Evolutionary conservation across 2,888 invertebrate genomes (phyloP).

Genomic region (Spialia ferax): DNA sequence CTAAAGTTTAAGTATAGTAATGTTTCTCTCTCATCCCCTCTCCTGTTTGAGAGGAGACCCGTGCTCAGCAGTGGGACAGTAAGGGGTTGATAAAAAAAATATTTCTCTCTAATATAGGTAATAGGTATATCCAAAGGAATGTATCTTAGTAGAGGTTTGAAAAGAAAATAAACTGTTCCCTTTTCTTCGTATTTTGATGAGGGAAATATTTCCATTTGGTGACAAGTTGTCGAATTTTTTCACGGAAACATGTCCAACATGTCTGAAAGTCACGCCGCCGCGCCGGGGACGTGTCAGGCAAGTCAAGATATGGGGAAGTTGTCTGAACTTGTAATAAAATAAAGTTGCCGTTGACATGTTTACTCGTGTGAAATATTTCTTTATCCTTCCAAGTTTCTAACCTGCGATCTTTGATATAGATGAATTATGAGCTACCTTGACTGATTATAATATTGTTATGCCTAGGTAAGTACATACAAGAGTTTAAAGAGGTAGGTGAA

Average conservation of each 20-base stretch:
- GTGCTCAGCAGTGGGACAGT: too few species aligned
- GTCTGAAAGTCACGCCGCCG: constrained; percentile 62
- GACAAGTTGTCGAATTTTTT: constrained; percentile 64
- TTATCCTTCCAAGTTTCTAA: constrained; percentile 17
- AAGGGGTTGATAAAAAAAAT: too few species aligned
- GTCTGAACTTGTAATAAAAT: constrained; percentile 69
- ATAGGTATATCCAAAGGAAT: not conserved
- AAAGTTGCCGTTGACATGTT: constrained; percentile 61
- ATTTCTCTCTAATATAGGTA: not conserved
- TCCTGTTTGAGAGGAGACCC: too few species aligned
- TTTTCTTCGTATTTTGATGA: constrained; percentile 24
- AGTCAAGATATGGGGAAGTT: constrained; percentile 63
- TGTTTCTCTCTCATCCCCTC: too few species aligned
- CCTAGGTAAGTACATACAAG: too few species aligned
- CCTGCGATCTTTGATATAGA: not conserved
- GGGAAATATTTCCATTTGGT: constrained; percentile 47
- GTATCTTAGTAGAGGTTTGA: not conserved
- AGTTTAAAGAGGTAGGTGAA: too few species aligned
- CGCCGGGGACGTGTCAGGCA: constrained; percentile 63
- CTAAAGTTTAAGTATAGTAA: not conserved
- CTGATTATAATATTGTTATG: too few species aligned
- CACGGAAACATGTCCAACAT: constrained; percentile 65
- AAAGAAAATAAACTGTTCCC: constrained; percentile 16
- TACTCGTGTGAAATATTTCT: constrained; percentile 50
- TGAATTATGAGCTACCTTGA: not conserved